A percentile compares a stretch with the other conserved stretches of the same genome.
These are phyloP conservation scores for Pomacea canaliculata DNA, from an alignment of 2,888 invertebrate genomes.

Conservation along the genomic window DNA sequence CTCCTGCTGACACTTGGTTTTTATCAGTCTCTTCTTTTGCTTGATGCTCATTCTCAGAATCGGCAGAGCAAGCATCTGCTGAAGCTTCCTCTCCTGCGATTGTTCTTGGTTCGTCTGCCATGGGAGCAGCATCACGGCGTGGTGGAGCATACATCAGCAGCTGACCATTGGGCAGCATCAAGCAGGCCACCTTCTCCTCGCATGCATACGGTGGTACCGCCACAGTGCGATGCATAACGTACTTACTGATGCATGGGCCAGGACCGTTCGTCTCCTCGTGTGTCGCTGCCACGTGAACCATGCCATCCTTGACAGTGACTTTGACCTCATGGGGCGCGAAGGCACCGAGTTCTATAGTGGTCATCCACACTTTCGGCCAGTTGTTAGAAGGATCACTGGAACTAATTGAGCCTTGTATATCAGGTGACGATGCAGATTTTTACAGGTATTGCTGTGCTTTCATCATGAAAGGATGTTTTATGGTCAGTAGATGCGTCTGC, in stretches of 20 bases:
- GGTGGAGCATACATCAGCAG: constrained; percentile 7
- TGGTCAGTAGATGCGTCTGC: too few species aligned
- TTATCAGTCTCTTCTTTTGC: too few species aligned
- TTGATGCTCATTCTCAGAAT: neutral
- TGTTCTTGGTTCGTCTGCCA: too few species aligned
- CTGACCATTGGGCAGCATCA: neutral
- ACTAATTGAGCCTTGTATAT: neutral
- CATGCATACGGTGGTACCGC: constrained; percentile 8
- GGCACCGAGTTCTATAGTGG: neutral
- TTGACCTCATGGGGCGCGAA: constrained; percentile 13
- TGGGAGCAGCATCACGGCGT: neutral
- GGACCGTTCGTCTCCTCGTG: constrained; percentile 6
- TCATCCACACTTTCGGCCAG: neutral
- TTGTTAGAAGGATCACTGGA: neutral
- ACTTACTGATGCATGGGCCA: constrained; percentile 3
- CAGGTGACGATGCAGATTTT: neutral
- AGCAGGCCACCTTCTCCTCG: neutral
- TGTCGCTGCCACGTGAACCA: neutral
- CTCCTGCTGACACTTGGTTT: too few species aligned
- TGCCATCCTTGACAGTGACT: neutral
- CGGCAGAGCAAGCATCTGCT: neutral
- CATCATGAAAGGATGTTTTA: too few species aligned
- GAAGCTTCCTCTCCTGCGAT: too few species aligned
- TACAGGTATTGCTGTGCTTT: neutral
- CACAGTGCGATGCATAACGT: neutral